Base-by-base conservation (phyloP, 2,888 invertebrate species). In the Myathropa florea region DNA sequence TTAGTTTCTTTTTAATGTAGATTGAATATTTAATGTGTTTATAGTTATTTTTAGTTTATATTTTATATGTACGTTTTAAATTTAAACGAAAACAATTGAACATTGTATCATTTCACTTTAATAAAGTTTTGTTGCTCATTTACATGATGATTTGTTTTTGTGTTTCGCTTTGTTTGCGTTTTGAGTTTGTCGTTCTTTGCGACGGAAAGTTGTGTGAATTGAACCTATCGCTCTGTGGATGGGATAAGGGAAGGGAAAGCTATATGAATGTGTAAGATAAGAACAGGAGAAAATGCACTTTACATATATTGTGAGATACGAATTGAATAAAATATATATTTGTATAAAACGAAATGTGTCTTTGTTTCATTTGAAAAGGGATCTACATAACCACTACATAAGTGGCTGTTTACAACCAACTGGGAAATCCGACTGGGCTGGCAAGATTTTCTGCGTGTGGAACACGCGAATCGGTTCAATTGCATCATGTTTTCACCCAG, bases 311-410 rank as follows among this genome's bases (percentile, higher is more conserved):
- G 84, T 72, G 68, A 67, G 68, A 76, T 36, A 60, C 70, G 63
- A 82, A 85, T 72, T 68, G 4, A 85, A 85, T 85, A 82, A 85
- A 85, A 64, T 82, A 73, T 85, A 85, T 85, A 85, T 85, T 85
- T 85, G 70, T 85, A 85, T 55, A 82, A 85, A 82, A 64, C 6
- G 39, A 18, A 24, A 4, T 7, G 6, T 14, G 33, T 60, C 39
- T 24, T 23, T 10, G 9, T 79, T 70, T 63, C 2, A 18, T 24
- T 26, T 26, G 6, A 6, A 7, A 14, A 14, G 0, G 59, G 1
- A 9, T 53, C 18, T 12, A 33, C 4, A 9, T 28, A 28, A n/a
- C n/a, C n/a, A n/a, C n/a, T n/a, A 28, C 3, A 28, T 4, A 28
- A 28, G 39, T 14, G 3, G 39, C 39, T 39, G 39, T 3, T 39